phyloP scores from a whole-genome alignment of 2,113 vertebrate species.

The Festucalex cinctus region DNA sequence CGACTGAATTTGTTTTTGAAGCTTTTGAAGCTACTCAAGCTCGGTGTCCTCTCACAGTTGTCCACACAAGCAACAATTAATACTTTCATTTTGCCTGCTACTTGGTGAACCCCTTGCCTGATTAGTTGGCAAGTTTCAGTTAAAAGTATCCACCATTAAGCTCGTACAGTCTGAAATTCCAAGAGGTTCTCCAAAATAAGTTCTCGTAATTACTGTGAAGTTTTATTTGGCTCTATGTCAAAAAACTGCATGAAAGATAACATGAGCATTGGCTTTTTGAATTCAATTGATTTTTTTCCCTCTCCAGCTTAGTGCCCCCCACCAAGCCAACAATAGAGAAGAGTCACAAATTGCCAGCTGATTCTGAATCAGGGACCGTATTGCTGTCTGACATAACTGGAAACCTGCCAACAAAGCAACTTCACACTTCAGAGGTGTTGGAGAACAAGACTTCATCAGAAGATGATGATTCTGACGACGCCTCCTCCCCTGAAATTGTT shows the following conservation, averaged over 20 bases:
- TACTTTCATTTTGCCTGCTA: too few relatives aligned
- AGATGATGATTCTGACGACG: slow-evolving; percentile 10
- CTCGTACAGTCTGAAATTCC: too few relatives aligned
- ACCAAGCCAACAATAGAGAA: slow-evolving; percentile 18
- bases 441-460: neutral
- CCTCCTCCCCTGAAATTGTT: neutral
- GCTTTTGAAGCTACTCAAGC: too few relatives aligned
- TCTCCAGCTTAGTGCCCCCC: slow-evolving; percentile 31
- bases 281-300: slow-evolving; percentile 3
- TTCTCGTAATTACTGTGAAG: neutral
- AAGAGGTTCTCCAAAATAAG: too few relatives aligned
- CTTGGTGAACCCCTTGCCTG: too few relatives aligned
- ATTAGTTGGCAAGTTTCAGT: too few relatives aligned
- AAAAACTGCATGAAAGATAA: neutral
- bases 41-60: too few relatives aligned
- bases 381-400: slow-evolving; percentile 4
- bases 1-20: too few relatives aligned
- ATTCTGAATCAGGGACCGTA: neutral
- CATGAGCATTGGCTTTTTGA: neutral
- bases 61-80: too few relatives aligned
- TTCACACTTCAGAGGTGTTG: slow-evolving; percentile 8
- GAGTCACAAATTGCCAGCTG: neutral
- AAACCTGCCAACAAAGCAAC: slow-evolving; percentile 8
- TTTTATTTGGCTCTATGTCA: neutral
- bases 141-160: too few relatives aligned